Base-by-base conservation (phyloP, 2,888 invertebrate genomes). In the Dinocampus coccinellae region DNA sequence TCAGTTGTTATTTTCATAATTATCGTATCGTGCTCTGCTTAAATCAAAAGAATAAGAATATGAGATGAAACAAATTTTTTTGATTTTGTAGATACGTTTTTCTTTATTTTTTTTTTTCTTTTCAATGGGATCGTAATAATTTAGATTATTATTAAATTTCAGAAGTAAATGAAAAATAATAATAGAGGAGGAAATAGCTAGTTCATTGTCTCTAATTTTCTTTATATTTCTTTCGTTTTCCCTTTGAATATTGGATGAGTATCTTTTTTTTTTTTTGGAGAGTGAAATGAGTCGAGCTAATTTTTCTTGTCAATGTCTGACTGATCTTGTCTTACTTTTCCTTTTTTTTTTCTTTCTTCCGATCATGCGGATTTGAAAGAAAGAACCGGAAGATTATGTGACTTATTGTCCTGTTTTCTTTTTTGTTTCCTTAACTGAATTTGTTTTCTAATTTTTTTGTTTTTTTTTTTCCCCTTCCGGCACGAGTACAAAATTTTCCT, bases 1-100 rank as follows among this genome's bases (percentile, higher is more conserved):
- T 82, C 85, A 84, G 85, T 85, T 85, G 81, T 84, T 75, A 84
- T 85, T 84, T 84, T 83, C 85, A 85, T 85, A 83, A 85, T 84
- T 80, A 82, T 82, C 81, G 79, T 73, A n/a, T n/a, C n/a, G n/a
- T n/a, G n/a, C n/a, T n/a, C n/a, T n/a, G n/a, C n/a, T n/a, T n/a
- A n/a, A n/a, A n/a, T n/a, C n/a, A n/a, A n/a, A n/a, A n/a, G n/a
- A n/a, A n/a, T n/a, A n/a, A n/a, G n/a, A n/a, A n/a, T n/a, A n/a
- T n/a, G n/a, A n/a, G n/a, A n/a, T n/a, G n/a, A n/a, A n/a, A n/a
- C n/a, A n/a, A n/a, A n/a, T n/a, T n/a, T n/a, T n/a, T n/a, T n/a
- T n/a, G n/a, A n/a, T n/a, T n/a, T n/a, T n/a, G n/a, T n/a, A n/a
- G n/a, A n/a, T n/a, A n/a, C n/a, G n/a, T n/a, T n/a, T n/a, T n/a